Base-by-base conservation (phyloP, 2,888 invertebrate genomes). In the Ellobium chinense region DNA sequence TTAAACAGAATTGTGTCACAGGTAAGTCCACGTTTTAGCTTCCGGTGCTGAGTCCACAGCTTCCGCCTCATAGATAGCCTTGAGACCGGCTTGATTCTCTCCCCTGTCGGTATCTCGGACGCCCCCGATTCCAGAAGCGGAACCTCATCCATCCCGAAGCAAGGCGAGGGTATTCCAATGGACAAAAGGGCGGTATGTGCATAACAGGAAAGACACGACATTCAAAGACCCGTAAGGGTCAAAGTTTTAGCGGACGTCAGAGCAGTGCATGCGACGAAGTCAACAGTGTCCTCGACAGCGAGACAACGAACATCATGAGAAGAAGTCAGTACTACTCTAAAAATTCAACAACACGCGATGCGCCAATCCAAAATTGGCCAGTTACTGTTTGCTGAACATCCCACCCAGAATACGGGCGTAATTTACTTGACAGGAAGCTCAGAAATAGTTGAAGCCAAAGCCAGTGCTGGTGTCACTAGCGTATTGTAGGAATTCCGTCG, bases 31-130 rank as follows among this genome's bases (percentile, higher is more conserved):
- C 85, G 79, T 5, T 72, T 78, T 60, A 85, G 39, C 66, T 85
- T 85, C 76, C 85, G 78, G 56, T 85, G 83, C 58, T 85, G 82
- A 46, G 74, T 83, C 82, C 83, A 82, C 46, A 85, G 60, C 68
- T 83, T 85, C 29, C 85, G 65, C 18, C 85, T 82, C 83, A 85
- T 85, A 70, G 83, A 83, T 75, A 85, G 81, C 24, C 83, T 63
- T 27, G 54, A 56, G 54, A 46, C 66, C 9, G 72, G 78, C 37
- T 72, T 78, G 29, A 18, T 29, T 29, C 29, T n/a, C n/a, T 56
- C 34, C 29, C 34, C 74, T 18, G 36, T 46, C 1, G 39, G 14
- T 0, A 60, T 24, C 14, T 39, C 18, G 4, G 39, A n/a, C 1
- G 21, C 69, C 29, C 37, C 77, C 2, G 68, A 24, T 27, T 77